phyloP scores from a whole-genome alignment of 2,797 vertebrate species.

The Phoxinus dragarum region DNA sequence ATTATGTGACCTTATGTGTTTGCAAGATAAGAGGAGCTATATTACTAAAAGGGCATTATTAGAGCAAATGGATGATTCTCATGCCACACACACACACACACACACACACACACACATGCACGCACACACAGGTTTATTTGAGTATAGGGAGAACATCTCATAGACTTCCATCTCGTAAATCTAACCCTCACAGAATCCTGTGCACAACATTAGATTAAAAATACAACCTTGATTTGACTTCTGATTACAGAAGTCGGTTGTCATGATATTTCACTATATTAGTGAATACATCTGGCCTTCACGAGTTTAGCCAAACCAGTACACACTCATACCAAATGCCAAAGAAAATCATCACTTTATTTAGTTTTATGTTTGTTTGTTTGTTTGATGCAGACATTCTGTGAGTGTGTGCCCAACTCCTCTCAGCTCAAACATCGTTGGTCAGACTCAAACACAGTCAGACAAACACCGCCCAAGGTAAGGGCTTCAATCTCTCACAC shows the following conservation, averaged over 20 bases:
- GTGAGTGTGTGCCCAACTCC: slow-evolving; percentile 82
- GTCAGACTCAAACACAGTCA: slow-evolving; percentile 83
- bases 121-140: not conserved
- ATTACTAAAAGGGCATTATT: slow-evolving; percentile 26
- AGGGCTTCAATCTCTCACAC: slow-evolving; percentile 63
- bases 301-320: not conserved
- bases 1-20: slow-evolving; percentile 29
- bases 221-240: not conserved
- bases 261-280: not conserved
- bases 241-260: not conserved
- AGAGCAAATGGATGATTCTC: slow-evolving; percentile 22
- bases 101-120: not conserved
- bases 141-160: not conserved
- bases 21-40: slow-evolving; percentile 41
- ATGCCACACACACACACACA: not conserved
- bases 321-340: slow-evolving; percentile 25
- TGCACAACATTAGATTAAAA: not conserved
- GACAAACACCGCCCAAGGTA: slow-evolving; percentile 83
- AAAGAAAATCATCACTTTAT: slow-evolving; percentile 66
- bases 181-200: not conserved
- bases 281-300: not conserved
- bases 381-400: slow-evolving; percentile 82
- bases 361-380: slow-evolving; percentile 74
- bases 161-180: not conserved
- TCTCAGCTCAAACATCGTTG: slow-evolving; percentile 84